phyloP scores from a whole-genome alignment of 2,113 vertebrate genomes.

The Vidua chalybeata region DNA sequence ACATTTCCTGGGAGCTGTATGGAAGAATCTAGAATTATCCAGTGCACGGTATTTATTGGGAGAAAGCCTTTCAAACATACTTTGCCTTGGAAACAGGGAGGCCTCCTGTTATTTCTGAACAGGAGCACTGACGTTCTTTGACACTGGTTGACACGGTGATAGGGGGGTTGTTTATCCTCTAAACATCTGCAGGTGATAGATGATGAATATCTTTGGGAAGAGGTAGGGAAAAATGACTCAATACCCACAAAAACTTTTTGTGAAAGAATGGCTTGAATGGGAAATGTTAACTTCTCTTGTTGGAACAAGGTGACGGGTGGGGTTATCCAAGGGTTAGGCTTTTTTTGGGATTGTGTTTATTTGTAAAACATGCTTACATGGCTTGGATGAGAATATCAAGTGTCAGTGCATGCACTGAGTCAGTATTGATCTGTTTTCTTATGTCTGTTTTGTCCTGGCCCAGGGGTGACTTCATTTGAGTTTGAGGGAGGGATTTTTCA shows the following conservation, averaged over 20 bases:
- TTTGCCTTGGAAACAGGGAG: slow-evolving; percentile 35
- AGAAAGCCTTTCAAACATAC: background rate
- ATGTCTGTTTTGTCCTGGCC: background rate
- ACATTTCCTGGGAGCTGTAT: background rate
- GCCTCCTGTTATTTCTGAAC: background rate
- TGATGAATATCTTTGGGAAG: slow-evolving; percentile 23
- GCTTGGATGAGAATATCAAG: slow-evolving; percentile 18
- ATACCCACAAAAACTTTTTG: background rate
- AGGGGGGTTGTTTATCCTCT: slow-evolving; percentile 41
- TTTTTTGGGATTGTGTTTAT: slow-evolving; percentile 41
- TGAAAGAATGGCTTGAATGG: slow-evolving; percentile 12
- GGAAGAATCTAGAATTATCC: background rate
- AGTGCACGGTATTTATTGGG: background rate
- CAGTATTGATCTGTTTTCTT: slow-evolving; percentile 28
- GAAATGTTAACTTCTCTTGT: slow-evolving; percentile 23
- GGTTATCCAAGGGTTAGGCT: slow-evolving; percentile 66
- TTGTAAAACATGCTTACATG: slow-evolving; percentile 54
- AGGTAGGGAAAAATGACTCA: slow-evolving; percentile 11
- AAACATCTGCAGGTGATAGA: slow-evolving; percentile 61
- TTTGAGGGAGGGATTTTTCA: background rate
- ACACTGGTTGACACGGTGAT: background rate
- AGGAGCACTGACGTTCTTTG: background rate
- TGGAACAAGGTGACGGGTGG: slow-evolving; percentile 54
- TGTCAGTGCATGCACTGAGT: background rate
- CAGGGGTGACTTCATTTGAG: background rate